Percentiles rank a stretch among this genome's conserved stretches.
Evolutionary conservation across 2,888 invertebrate genomes (phyloP).

Genomic region (Micropterix aruncella): DNA sequence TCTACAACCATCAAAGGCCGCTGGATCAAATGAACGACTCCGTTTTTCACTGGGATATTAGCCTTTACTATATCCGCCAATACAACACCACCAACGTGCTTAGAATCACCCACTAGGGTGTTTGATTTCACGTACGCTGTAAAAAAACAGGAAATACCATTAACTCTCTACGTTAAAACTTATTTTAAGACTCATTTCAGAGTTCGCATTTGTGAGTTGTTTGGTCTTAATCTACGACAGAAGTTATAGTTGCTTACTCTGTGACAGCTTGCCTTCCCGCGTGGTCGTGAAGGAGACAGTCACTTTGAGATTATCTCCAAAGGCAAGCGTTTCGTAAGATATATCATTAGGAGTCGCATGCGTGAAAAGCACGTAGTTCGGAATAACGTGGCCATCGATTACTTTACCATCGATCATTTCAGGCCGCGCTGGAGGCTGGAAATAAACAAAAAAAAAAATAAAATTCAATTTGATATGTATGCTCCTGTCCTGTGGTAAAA

Average conservation of each 20-base stretch:
- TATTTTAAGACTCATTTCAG: too few relatives aligned
- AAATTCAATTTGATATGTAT: too few relatives aligned
- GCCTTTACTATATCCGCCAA: slow-evolving; percentile 76
- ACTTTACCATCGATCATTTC: slow-evolving; percentile 71
- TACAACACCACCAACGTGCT: slow-evolving; percentile 71
- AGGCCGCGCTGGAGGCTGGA: slow-evolving; percentile 51
- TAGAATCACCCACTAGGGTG: slow-evolving; percentile 62
- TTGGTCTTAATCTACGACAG: too few relatives aligned
- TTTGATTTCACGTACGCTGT: slow-evolving; percentile 78
- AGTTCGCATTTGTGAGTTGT: too few relatives aligned
- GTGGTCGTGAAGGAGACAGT: slow-evolving; percentile 65
- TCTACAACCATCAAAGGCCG: slow-evolving; percentile 86
- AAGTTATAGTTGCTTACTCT: too few relatives aligned
- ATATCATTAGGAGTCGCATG: slow-evolving; percentile 60
- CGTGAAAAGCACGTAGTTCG: slow-evolving; percentile 75
- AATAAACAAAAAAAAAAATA: too few relatives aligned
- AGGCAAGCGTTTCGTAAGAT: slow-evolving; percentile 68
- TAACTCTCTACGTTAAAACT: too few relatives aligned
- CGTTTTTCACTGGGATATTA: slow-evolving; percentile 85
- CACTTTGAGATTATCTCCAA: slow-evolving; percentile 72
- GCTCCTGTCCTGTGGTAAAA: too few relatives aligned
- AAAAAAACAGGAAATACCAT: slow-evolving; percentile 14
- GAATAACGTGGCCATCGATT: slow-evolving; percentile 82
- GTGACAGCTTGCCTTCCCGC: slow-evolving; percentile 47
- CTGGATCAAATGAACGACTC: slow-evolving; percentile 86